Percentiles rank a stretch among this genome's conserved stretches.
phyloP scores from a whole-genome alignment of 2,797 vertebrate species.

The Chelmon rostratus region DNA sequence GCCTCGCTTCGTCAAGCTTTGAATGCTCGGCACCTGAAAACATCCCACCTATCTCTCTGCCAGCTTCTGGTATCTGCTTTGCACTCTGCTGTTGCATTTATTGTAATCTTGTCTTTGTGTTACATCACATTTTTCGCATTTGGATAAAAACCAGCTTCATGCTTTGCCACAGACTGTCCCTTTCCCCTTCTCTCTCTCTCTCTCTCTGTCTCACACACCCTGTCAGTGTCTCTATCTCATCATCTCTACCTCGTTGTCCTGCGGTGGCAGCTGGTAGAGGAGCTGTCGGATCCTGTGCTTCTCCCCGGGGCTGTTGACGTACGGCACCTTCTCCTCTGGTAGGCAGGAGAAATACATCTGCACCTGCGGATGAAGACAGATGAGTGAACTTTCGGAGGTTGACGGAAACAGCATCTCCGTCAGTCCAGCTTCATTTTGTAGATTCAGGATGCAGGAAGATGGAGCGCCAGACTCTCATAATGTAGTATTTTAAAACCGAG shows the following conservation, averaged over 20 bases:
- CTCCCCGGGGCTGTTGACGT: slow-evolving; percentile 96
- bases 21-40: too few species aligned
- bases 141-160: background rate
- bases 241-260: slow-evolving; percentile 93
- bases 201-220: background rate
- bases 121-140: too few species aligned
- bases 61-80: too few species aligned
- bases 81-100: too few species aligned
- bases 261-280: slow-evolving; percentile 96
- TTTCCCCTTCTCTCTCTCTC: background rate
- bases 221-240: slow-evolving; percentile 11
- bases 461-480: too few species aligned
- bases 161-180: background rate
- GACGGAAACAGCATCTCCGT: background rate
- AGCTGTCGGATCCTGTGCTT: slow-evolving; percentile 96
- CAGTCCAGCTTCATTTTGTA: background rate
- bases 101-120: too few species aligned
- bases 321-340: slow-evolving; percentile 96
- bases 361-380: slow-evolving; percentile 84
- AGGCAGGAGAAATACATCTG: slow-evolving; percentile 97
- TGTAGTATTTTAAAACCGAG: background rate
- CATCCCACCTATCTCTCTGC: too few species aligned
- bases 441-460: background rate
- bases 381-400: background rate
- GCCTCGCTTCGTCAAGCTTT: too few species aligned